Base-by-base conservation (phyloP, 2,797 vertebrate genomes). In the Tauraco hartlaubi region DNA sequence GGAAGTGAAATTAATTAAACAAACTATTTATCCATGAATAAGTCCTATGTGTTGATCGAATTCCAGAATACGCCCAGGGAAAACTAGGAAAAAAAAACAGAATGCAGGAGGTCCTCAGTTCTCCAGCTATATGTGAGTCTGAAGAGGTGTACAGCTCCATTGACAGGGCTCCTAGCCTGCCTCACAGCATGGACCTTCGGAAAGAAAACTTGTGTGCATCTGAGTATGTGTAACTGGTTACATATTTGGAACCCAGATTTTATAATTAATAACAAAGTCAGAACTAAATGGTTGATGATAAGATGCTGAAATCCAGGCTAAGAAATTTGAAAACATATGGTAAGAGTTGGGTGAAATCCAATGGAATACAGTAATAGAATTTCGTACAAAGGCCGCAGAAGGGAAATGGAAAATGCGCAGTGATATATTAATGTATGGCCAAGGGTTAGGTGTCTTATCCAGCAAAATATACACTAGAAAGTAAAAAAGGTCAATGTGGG, bases 291-390 rank as follows among this genome's bases (percentile, higher is more conserved):
- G 77, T 92, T 86, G 85, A 79, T 93, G 96, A 94, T 94, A 96
- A 96, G 95, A 93, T 95, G 72, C 62, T 95, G 78, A 86, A 95
- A 97, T 96, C 97, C 95, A 90, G 77, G 95, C 41, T 79, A 75
- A 80, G 88, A 86, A 91, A 96, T 97, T 94, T 95, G 71, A 92
- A 91, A 94, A 86, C 95, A 87, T 97, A 96, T 97, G 96, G 95
- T 95, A 97, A 96, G 82, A 81, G 29, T 68, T 93, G 81, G 91
- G 82, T 71, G 61, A 88, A 89, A 95, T 87, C 89, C 93, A 96
- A 88, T n/a, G 22, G 66, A 89, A 94, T 96, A 96, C 97, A 97
- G 85, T 95, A 97, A 97, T 97, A 94, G 92, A 94, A 97, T 96
- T 95, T 92, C 92, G 77, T 95, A 81, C 83, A 96, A 95, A 96